Percentiles rank a stretch among this genome's conserved stretches.
Conservation (phyloP, 2,797 vertebrate genomes). For the Echiichthys vipera region DNA sequence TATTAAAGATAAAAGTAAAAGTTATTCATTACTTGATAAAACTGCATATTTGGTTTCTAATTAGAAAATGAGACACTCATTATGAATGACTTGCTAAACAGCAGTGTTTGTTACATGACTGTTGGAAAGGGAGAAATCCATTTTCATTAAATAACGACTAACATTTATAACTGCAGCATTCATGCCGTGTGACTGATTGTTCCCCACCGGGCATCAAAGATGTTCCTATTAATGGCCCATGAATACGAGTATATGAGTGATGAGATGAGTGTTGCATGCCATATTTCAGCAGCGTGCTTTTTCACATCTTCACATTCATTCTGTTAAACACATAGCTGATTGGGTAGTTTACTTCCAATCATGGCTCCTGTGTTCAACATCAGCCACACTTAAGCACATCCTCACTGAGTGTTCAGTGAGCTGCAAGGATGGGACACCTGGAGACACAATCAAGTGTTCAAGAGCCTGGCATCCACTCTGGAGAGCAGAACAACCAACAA, state of each 20-base stretch:
- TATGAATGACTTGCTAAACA: constrained; percentile 3
- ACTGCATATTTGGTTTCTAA: not conserved
- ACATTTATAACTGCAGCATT: constrained; percentile 4
- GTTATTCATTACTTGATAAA: not conserved
- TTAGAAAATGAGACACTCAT: not conserved
- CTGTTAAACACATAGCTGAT: not conserved
- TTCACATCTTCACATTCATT: too few relatives aligned
- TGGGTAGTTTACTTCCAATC: not conserved
- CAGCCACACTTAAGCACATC: too few relatives aligned
- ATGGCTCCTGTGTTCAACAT: too few relatives aligned
- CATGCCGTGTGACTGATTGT: constrained; percentile 1
- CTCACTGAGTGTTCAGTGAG: too few relatives aligned
- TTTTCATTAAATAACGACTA: not conserved
- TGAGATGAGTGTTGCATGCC: too few relatives aligned
- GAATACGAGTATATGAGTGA: not conserved
- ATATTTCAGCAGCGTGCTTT: too few relatives aligned
- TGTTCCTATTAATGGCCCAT: not conserved
- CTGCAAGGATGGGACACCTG: too few relatives aligned
- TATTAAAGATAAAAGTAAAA: too few relatives aligned
- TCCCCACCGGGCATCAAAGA: not conserved
- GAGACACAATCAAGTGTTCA: too few relatives aligned
- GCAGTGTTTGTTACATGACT: not conserved
- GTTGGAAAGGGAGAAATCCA: not conserved
- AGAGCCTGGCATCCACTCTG: too few relatives aligned
- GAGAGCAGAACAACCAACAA: too few relatives aligned